A percentile compares a stretch with the other conserved stretches of the same genome.
phyloP scores from a whole-genome alignment of 2,113 vertebrate species.

The Desmodus rotundus region DNA sequence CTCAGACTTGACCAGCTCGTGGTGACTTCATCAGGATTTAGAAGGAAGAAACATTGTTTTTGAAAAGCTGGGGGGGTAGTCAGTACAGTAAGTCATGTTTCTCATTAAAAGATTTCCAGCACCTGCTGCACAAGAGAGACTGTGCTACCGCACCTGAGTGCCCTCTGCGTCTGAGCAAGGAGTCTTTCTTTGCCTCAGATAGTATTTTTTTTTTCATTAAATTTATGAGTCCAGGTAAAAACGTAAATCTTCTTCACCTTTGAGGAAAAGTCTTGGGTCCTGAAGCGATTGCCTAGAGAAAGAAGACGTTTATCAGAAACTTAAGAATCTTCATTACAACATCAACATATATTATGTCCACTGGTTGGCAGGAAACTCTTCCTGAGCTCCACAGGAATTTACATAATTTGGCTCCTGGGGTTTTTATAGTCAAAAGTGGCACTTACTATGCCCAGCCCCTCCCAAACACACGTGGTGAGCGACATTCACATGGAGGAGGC shows the following conservation, averaged over 20 bases:
- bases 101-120: background rate
- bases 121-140: background rate
- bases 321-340: background rate
- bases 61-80: background rate
- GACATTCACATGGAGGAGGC: background rate
- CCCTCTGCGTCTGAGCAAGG: background rate
- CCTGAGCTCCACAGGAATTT: background rate
- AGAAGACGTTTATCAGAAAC: background rate
- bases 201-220: background rate
- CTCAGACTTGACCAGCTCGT: background rate
- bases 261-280: background rate
- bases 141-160: background rate
- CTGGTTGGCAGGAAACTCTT: background rate
- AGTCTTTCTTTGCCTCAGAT: background rate
- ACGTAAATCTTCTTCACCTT: background rate
- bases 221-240: background rate
- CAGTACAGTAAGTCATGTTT: background rate
- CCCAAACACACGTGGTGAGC: background rate
- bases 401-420: background rate
- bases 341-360: background rate
- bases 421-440: background rate
- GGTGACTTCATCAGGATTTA: background rate
- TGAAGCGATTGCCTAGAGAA: background rate
- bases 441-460: background rate
- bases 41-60: background rate